A percentile compares a stretch with the other conserved stretches of the same genome.
Evolutionary conservation across 2,888 invertebrate species (phyloP).

Genomic region (Hyalella azteca): DNA sequence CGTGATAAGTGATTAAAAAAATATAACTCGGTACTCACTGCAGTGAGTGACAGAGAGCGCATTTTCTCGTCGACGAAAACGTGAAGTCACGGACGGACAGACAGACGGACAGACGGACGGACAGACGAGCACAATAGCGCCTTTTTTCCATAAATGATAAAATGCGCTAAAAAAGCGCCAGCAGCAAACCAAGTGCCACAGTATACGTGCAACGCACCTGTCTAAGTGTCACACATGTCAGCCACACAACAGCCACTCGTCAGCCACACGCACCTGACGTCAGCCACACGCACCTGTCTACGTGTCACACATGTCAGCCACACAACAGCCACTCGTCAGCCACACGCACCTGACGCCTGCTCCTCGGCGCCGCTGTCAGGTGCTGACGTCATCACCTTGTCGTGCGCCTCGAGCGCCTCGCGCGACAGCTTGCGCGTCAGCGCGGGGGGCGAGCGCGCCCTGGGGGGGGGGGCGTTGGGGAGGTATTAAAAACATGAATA

Average conservation of each 20-base stretch:
- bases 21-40: too few relatives aligned
- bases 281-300: background rate
- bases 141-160: too few relatives aligned
- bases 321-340: background rate
- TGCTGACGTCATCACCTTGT: conserved; percentile 60
- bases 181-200: background rate
- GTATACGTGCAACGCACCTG: too few relatives aligned
- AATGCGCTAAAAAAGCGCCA: background rate
- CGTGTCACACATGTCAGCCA: background rate
- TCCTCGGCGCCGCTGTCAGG: conserved; percentile 4
- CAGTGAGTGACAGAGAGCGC: too few relatives aligned
- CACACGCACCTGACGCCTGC: background rate
- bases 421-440: conserved; percentile 74
- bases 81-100: too few relatives aligned
- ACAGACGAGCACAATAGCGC: too few relatives aligned
- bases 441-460: conserved; percentile 59
- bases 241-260: background rate
- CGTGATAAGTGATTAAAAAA: too few relatives aligned
- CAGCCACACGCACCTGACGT: background rate
- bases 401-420: conserved; percentile 67
- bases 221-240: background rate
- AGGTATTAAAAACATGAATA: too few relatives aligned
- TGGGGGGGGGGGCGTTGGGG: background rate
- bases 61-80: too few relatives aligned
- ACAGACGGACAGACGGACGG: too few relatives aligned